These are phyloP conservation scores for Linnaemya tessellans DNA, from an alignment of 2,888 invertebrate species.

Conservation along the genomic window DNA sequence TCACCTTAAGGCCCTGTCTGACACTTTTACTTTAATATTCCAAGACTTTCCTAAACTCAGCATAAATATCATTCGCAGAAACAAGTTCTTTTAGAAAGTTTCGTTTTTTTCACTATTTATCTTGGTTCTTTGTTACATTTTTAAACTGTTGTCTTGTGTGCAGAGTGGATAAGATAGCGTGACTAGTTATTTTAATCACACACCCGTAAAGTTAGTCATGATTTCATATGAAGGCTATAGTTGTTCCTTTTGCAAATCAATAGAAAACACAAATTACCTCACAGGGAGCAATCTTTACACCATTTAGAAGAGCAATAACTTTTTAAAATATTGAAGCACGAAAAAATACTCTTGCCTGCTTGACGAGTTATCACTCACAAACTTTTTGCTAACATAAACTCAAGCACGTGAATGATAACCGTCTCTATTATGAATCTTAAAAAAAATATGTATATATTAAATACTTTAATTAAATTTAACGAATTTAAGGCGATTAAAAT, in stretches of 20 bases:
- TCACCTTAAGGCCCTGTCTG: constrained; percentile 65
- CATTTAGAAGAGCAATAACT: no score
- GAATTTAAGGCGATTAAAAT: constrained; percentile 67
- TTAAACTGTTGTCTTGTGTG: constrained; percentile 32
- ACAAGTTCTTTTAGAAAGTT: constrained; percentile 37
- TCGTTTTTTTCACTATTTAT: neutral
- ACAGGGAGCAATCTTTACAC: no score
- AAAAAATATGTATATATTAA: constrained; percentile 24
- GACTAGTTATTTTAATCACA: neutral
- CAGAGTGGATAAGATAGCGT: neutral
- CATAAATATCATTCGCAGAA: constrained; percentile 59
- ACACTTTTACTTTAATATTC: constrained; percentile 56
- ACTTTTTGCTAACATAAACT: neutral
- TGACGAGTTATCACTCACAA: neutral
- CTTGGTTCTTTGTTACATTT: constrained; percentile 26
- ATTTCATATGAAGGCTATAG: no score
- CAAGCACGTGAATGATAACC: neutral
- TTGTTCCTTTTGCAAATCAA: no score
- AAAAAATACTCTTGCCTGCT: neutral
- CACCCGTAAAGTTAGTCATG: no score
- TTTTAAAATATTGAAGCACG: neutral
- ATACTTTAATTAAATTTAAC: constrained; percentile 66
- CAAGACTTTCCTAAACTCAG: neutral
- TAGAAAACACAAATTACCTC: no score
- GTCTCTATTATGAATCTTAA: neutral